Evolutionary conservation across 2,888 invertebrate genomes (phyloP).

Genomic region (Himalopsyche kuldschensis): DNA sequence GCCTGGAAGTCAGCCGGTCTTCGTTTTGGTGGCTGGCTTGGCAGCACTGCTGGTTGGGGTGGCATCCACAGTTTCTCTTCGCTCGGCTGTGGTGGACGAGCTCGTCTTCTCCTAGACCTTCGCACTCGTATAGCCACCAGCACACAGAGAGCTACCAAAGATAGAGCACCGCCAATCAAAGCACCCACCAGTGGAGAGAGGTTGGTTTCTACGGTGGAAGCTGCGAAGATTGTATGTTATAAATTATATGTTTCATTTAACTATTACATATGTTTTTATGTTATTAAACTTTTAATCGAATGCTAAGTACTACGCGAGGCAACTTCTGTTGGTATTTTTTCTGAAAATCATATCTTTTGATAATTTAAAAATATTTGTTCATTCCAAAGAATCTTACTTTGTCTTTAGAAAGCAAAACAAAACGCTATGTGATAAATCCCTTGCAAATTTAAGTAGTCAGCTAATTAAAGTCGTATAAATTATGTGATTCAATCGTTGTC

Average conservation of each 20-base stretch:
- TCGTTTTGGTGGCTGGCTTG: neutral
- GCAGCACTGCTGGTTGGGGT: neutral
- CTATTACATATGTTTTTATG: too few species aligned
- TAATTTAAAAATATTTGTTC: too few species aligned
- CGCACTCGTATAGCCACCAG: slow-evolving; percentile 54
- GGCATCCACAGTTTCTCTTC: slow-evolving; percentile 41
- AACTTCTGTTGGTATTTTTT: too few species aligned
- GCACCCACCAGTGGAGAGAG: slow-evolving; percentile 61
- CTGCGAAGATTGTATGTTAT: too few species aligned
- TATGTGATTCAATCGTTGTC: neutral
- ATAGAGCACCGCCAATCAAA: slow-evolving; percentile 57
- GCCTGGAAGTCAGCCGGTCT: slow-evolving; percentile 3
- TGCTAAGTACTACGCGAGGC: too few species aligned
- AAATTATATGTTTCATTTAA: too few species aligned
- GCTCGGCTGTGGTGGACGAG: slow-evolving; percentile 42
- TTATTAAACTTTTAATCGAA: too few species aligned
- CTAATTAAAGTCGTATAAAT: neutral
- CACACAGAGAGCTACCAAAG: slow-evolving; percentile 56
- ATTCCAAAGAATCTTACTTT: too few species aligned
- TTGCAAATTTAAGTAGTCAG: neutral
- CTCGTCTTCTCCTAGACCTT: slow-evolving; percentile 44
- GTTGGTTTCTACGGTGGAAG: slow-evolving; percentile 58
- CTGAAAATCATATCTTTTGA: too few species aligned
- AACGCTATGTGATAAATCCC: neutral
- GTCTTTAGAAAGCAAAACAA: too few species aligned